Percentiles rank a stretch among this genome's conserved stretches.
Conservation (phyloP, 2,888 invertebrate species). For the Eurois occulta region DNA sequence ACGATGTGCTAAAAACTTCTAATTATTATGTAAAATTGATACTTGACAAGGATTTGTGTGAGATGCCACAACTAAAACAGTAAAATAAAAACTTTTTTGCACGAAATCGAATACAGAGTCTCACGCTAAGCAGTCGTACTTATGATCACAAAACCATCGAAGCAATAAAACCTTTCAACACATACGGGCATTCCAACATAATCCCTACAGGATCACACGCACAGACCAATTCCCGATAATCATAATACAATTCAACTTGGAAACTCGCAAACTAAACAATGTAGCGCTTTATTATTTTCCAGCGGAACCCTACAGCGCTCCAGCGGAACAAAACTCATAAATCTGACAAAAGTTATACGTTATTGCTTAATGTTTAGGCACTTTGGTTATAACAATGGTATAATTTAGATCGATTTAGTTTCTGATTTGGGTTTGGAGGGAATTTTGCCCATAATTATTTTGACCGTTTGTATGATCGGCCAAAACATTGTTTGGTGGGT, state of each 20-base stretch:
- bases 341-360: conserved; percentile 59
- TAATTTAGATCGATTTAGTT: conserved; percentile 54
- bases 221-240: conserved; percentile 41
- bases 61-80: background rate
- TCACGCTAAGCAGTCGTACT: background rate
- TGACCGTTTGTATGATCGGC: background rate
- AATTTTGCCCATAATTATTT: background rate
- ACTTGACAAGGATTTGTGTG: background rate
- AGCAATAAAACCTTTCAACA: background rate
- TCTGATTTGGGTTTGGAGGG: conserved; percentile 12
- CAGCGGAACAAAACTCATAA: conserved; percentile 63
- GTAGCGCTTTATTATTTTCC: conserved; percentile 61
- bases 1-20: background rate
- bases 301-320: conserved; percentile 47
- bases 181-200: background rate
- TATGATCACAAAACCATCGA: background rate
- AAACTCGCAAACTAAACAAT: conserved; percentile 62
- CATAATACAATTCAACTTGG: conserved; percentile 55
- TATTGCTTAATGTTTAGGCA: conserved; percentile 59
- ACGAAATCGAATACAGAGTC: background rate
- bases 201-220: background rate
- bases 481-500: background rate
- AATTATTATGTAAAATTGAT: background rate
- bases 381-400: conserved; percentile 32
- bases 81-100: background rate